Base-by-base conservation (phyloP, 2,888 invertebrate genomes). In the Dione vanillae region DNA sequence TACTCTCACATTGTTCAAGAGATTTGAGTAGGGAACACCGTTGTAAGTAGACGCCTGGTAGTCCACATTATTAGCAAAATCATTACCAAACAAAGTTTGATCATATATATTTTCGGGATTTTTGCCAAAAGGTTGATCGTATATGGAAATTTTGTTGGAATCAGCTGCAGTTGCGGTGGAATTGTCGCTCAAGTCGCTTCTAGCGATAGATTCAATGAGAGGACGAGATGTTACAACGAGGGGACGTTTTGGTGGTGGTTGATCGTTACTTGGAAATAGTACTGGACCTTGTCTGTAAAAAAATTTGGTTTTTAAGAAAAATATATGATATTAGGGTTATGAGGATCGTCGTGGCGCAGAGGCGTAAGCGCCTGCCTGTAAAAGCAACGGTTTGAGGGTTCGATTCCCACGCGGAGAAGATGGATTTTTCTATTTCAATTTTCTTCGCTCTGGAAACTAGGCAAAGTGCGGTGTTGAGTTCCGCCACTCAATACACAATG, bases 161-260 rank as follows among this genome's bases (percentile, higher is more conserved):
- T 81, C 81, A 0, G 85, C 84, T 74, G 0, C 85, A 74, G 76
- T 88, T 89, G 64, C 76, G 76, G 5, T 61, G 70, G 79, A 79
- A 52, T 68, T 75, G 1, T 77, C 80, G 61, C 83, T 88, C 37
- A 89, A 81, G 7, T 92, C 90, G 41, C 90, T 91, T 49, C 87
- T 82, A 3, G 88, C 85, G 35, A 93, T 88, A 54, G 89, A 88
- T 71, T 94, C 92, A 11, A 80, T 59, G 7, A 93, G 83, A 0
- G 93, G 93, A 3, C 92, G 77, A 0, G 93, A 85, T 0, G 94
- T 93, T 1, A 93, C 93, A 12, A 93, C 83, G 2, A 94, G 82
- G 0, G 93, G 93, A 0, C 85, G 83, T 0, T 85, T 82, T 0
- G 92, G 89, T 0, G 92, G 84, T 0, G 90, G 89, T 0, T 89